phyloP scores from a whole-genome alignment of 2,888 invertebrate genomes.

The Synanthedon vespiformis region DNA sequence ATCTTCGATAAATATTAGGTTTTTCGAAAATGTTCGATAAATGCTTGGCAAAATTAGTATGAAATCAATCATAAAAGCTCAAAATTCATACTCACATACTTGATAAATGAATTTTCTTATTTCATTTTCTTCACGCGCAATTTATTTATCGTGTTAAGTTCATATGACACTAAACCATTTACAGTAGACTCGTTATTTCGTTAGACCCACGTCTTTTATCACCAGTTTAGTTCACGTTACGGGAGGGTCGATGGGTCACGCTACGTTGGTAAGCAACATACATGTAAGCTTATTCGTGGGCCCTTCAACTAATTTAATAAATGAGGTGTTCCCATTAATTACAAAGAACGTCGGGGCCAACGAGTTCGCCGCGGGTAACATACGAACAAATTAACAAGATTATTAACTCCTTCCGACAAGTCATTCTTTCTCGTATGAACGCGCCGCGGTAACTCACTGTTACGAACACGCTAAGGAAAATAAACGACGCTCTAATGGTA shows the following conservation, averaged over 20 bases:
- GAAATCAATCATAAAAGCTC: slow-evolving; percentile 33
- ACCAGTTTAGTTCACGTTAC: slow-evolving; percentile 3
- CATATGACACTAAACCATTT: slow-evolving; percentile 31
- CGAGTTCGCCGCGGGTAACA: slow-evolving; percentile 48
- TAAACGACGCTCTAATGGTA: not conserved
- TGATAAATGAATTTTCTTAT: slow-evolving; percentile 66
- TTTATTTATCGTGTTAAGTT: slow-evolving; percentile 62
- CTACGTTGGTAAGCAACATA: slow-evolving; percentile 36
- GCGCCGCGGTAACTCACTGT: slow-evolving; percentile 1
- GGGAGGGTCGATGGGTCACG: slow-evolving; percentile 22
- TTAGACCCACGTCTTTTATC: slow-evolving; percentile 3
- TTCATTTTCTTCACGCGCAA: slow-evolving; percentile 60
- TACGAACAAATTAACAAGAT: slow-evolving; percentile 63
- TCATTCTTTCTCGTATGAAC: slow-evolving; percentile 39
- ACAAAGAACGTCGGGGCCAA: slow-evolving; percentile 62
- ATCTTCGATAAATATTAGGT: too few relatives aligned
- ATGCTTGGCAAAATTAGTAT: not conserved
- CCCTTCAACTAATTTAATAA: slow-evolving; percentile 67
- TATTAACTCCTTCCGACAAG: slow-evolving; percentile 66
- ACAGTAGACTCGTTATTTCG: slow-evolving; percentile 17
- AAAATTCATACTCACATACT: slow-evolving; percentile 25
- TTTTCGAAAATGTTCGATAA: too few relatives aligned
- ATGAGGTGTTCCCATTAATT: slow-evolving; percentile 69
- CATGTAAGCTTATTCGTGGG: slow-evolving; percentile 47
- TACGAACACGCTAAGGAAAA: not conserved